Evolutionary conservation across 2,888 invertebrate genomes (phyloP).

Genomic region (Ptilodon capucinus): DNA sequence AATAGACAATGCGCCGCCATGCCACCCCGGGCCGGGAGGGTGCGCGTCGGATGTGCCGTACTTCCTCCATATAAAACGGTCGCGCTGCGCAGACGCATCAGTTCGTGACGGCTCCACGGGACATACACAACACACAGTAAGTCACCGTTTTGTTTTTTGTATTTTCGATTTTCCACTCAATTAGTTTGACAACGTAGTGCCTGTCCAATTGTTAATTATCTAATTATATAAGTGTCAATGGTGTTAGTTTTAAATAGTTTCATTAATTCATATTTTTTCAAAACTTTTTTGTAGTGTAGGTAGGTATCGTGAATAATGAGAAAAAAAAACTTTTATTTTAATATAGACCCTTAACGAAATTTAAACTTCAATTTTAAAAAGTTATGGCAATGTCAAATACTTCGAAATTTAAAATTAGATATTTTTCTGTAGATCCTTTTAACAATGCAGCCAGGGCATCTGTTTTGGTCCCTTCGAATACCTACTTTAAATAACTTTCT

Average conservation of each 20-base stretch:
- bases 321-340: too few relatives aligned
- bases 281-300: too few relatives aligned
- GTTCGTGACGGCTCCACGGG: constrained; percentile 66
- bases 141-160: constrained; percentile 32
- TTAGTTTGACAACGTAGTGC: constrained; percentile 1
- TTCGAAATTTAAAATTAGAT: too few relatives aligned
- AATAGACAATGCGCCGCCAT: constrained; percentile 1
- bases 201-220: not conserved
- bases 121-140: constrained; percentile 60
- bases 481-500: too few relatives aligned
- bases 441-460: too few relatives aligned
- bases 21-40: constrained; percentile 31
- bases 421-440: too few relatives aligned
- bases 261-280: too few relatives aligned
- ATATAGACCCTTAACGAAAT: too few relatives aligned
- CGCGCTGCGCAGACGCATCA: constrained; percentile 62
- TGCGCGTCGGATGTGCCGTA: constrained; percentile 41
- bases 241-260: not conserved
- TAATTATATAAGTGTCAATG: not conserved
- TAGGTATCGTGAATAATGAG: too few relatives aligned
- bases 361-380: too few relatives aligned
- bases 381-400: too few relatives aligned
- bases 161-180: constrained; percentile 5
- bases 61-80: constrained; percentile 73
- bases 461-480: too few relatives aligned